Evolutionary conservation across 2,113 vertebrate species (phyloP), one percentile per base, ranked within the genome.

Genomic region (Lethenteron camtschaticum): DNA sequence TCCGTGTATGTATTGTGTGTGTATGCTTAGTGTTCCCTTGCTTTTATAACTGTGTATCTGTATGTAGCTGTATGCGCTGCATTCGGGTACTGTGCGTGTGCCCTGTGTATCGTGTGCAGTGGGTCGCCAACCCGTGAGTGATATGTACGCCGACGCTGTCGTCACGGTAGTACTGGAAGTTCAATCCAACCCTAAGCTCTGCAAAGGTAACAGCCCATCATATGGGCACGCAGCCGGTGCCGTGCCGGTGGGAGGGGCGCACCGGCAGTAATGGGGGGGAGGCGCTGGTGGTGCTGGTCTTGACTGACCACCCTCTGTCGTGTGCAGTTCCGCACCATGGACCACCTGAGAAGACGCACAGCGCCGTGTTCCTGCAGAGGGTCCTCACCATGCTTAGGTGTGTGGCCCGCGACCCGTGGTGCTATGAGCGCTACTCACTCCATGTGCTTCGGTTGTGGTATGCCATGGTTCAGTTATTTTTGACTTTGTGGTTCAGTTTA

Each of bases 131-230:
- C 78, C 94, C 63, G 83, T 95, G 72, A 96, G 94, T 59, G 90
- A 99, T 73, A 99, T 95, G 90, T 96, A 92, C 60, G 94, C 91
- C 1, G 94, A 95, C 63, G 90, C 86, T 0, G 85, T 99, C 57
- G 83, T 88, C 11, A 96, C 90, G 2, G 90, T 96, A 74, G 83
- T 96, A 55, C 75, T 96, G 73, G 91, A 95, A 80, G 88, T 96
- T 71, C 90, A 96, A 75, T 96, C 89, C 70, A 99, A 99, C 76
- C 91, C 94, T 5, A 92, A 82, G 73, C 85, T 88, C 69, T 85
- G 95, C 76, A 96, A 95, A 84, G 82, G 92, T 41, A 41, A 41
- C 41, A 41, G 41, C 41, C 41, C 41, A 41, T 41, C 41, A 41
- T 3, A 24, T 24, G 24, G 24, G 41, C 41, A 41, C 41, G 6